Base-by-base conservation (phyloP, 2,888 invertebrate species). In the Drosophila maculinotata region DNA sequence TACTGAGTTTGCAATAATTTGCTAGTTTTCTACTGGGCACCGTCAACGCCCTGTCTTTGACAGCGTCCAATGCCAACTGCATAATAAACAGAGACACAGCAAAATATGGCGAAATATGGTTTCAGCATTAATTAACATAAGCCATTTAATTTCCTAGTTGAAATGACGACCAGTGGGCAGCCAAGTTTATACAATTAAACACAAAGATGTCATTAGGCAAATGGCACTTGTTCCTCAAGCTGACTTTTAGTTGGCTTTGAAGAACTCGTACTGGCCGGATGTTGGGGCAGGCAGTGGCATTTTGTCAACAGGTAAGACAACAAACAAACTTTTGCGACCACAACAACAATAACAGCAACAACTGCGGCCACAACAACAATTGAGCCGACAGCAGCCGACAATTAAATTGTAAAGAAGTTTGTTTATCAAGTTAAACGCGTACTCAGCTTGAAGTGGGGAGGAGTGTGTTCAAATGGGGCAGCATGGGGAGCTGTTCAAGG, bases 281-380 rank as follows among this genome's bases (percentile, higher is more conserved):
- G 83, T 79, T 64, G 66, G 26, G 58, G 65, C 62, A 57, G 76
- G 41, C 75, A 47, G 58, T 36, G 53, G 68, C 47, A 54, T 42
- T 58, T 65, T 86, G 80, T 76, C 80, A 81, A 81, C 79, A 85
- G 82, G 79, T 79, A 81, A 62, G 41, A 79, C 76, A 86, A 76
- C 80, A 86, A 86, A 76, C 80, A 86, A 83, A 73, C 83, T 83
- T 83, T 67, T 59, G 52, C 36, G 69, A 53, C 60, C 20, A 68
- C 75, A 63, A 63, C 39, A 60, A 17, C 41, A 75, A 45, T 38
- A 25, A 39, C 60, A 52, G 41, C 58, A 36, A 17, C 33, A 45
- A 17, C 47, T 52, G 25, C 54, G 56, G 31, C 45, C 36, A 49
- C 53, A 49, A 56, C 28, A 49, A 30, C 17, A 41, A 31, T 35